Evolutionary conservation across 92 coral and sea anemone genomes (phyloP), one percentile per base, ranked within the genome.

Genomic region (Porites evermanni): DNA sequence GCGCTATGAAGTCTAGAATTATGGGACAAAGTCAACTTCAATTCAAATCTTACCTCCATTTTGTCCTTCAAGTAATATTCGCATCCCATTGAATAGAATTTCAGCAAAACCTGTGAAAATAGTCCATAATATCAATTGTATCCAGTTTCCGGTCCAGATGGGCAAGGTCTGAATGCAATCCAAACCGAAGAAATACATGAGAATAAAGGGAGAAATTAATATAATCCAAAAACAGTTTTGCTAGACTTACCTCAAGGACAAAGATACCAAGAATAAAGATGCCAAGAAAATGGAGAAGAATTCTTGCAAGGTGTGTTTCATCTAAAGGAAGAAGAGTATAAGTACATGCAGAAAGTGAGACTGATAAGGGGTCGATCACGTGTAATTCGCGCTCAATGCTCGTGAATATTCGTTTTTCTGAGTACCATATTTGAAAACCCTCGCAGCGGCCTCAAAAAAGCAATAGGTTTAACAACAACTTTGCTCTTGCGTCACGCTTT

Each of bases 221-320:
- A 29, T 29, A 29, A 14, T 56, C 12, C 13, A 56, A 56, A 56
- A 8, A 56, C 14, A 56, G 16, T 10, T 56, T 56, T 8, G 59
- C 18, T 1, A 17, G 21, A 53, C 93, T 67, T 24, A 92, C 98
- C 93, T 94, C 98, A 21, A 94, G 72, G 4, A 92, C 92, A 21
- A 94, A 94, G 11, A 94, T 54, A 0, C 90, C 88, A 7, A 94
- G 93, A 32, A 94, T 92, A 17, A 93, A 61, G 26, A 94, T 63
- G 14, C 95, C 93, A 66, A 93, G 82, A 64, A 89, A 92, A 84
- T 94, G 98, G 44, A 94, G 95, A 14, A 94, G 84, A n/a, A 80
- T 70, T 16, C 92, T 79, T 1, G 98, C 91, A 47, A 89, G 71
- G 20, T 85, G 98, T 32, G 87, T 80, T 32, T 91, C 87, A 69